Evolutionary conservation across 2,113 vertebrate genomes (phyloP), one percentile per base, ranked within the genome.

Genomic region (Chionodraco myersi): DNA sequence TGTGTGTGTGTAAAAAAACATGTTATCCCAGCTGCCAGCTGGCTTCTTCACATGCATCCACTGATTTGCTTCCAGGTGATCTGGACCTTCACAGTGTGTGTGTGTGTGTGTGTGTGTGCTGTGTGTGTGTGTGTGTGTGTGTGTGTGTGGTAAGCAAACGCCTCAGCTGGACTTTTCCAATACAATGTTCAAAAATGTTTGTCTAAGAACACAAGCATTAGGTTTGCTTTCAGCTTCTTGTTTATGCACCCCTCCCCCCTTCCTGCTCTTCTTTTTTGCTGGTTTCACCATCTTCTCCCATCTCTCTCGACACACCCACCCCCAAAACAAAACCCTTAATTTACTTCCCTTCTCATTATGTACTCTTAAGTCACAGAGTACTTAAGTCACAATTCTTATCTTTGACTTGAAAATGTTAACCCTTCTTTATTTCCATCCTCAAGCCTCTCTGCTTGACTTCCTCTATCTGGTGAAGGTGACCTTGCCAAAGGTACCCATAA

Each of bases 401-500:
- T 45, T 71, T 21, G 52, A 62, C 34, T 52, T 23, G 21, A 4
- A 59, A 69, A 58, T 41, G 5, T 63, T 71, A 0, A 54, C 14
- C 67, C 58, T 26, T 10, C 16, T 64, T 1, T 1, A 10, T 77
- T 73, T n/a, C 48, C 68, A 58, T 41, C n/a, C 44, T 51, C 2
- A 4, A 65, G 68, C 51, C 63, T 79, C 61, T 56, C 41, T 49
- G 63, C 63, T 53, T 86, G 86, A 88, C 79, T 77, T 83, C 69
- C 18, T 59, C 79, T 72, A 58, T 74, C 36, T 59, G 65, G 61
- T 84, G 85, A 89, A 88, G 87, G 88, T 94, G 91, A 94, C 92
- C 91, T 93, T 93, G 91, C 68, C 78, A 92, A 87, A 75, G 54
- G 72, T 66, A 88, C 82, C 90, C 71, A 61, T 57, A 90, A 88